phyloP scores from a whole-genome alignment of 2,888 invertebrate genomes.

The Diplazon laetatorius region DNA sequence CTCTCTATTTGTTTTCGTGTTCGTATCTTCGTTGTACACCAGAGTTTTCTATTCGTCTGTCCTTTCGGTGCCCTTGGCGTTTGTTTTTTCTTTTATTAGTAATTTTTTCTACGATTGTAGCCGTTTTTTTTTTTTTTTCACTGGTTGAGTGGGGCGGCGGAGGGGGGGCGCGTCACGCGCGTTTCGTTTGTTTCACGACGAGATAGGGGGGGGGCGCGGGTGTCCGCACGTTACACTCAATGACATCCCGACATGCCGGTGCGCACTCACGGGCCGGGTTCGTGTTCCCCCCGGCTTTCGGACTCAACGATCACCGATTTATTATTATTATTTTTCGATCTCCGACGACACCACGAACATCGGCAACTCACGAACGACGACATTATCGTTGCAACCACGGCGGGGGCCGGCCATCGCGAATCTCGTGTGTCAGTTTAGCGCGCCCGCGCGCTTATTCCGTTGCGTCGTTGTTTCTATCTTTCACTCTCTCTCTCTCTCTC shows the following conservation, averaged over 20 bases:
- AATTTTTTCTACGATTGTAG: too few relatives aligned
- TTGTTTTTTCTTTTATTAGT: too few relatives aligned
- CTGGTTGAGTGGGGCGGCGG: too few relatives aligned
- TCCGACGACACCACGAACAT: conserved; percentile 71
- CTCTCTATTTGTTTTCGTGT: too few relatives aligned
- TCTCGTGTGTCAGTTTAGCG: conserved; percentile 61
- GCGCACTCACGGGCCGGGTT: conserved; percentile 65
- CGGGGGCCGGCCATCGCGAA: conserved; percentile 77
- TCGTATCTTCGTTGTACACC: too few relatives aligned
- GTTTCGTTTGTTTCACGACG: conserved; percentile 42
- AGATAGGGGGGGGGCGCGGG: conserved; percentile 13
- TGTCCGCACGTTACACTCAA: too few relatives aligned
- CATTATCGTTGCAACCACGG: conserved; percentile 74
- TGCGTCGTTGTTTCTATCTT: not conserved
- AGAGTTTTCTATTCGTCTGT: too few relatives aligned
- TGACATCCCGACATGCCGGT: conserved; percentile 61
- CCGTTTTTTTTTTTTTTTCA: too few relatives aligned
- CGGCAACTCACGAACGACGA: conserved; percentile 63
- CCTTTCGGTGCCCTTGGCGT: too few relatives aligned
- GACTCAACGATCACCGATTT: too few relatives aligned
- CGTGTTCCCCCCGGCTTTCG: conserved; percentile 71
- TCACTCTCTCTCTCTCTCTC: not conserved
- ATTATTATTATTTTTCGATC: too few relatives aligned
- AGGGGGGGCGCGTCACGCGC: conserved; percentile 19
- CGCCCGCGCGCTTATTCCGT: conserved; percentile 35